Base-by-base conservation (phyloP, 2,113 vertebrate genomes). In the Noctilio leporinus region DNA sequence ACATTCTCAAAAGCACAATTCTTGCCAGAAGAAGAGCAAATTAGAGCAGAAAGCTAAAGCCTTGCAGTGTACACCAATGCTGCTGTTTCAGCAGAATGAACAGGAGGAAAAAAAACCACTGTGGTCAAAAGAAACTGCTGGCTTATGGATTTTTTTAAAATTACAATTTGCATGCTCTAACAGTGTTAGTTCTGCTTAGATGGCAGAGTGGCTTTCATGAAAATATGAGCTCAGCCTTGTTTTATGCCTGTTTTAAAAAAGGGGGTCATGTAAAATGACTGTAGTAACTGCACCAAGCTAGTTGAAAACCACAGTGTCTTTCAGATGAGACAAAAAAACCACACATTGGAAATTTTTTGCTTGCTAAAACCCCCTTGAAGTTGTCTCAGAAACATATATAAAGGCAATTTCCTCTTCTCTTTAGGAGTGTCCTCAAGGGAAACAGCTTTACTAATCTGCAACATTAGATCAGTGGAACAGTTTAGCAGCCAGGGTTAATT, bases 101-200 rank as follows among this genome's bases (percentile, higher is more conserved):
- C 93, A 76, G 51, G 76, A 90, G 86, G 62, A n/a, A 72, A 78
- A 78, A 59, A 89, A 87, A 64, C n/a, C 82, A 14, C 92, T 91
- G 96, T 51, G 95, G 94, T 93, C 84, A 73, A 81, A 94, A 91
- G 89, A 96, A 97, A 96, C 89, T 96, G 97, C 96, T 97, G 94
- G 94, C 92, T 89, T 88, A 53, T 69, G 89, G 83, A 86, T 81
- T 96, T 97, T 93, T 16, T 62, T 43, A 3, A 35, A 92, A 89
- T 97, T 86, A 96, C 92, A 93, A 95, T 91, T 88, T 93, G 92
- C 83, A 89, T 78, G 84, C 80, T 91, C 73, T 94, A 88, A 91
- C 67, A 75, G 49, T 17, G 33, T 72, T 69, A 53, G 59, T 93
- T 96, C 85, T 97, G 96, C 94, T 96, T 95, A 96, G 96, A 80